These are phyloP conservation scores for Oncorhynchus gorbuscha DNA, from an alignment of 2,113 vertebrate species.

Conservation along the genomic window DNA sequence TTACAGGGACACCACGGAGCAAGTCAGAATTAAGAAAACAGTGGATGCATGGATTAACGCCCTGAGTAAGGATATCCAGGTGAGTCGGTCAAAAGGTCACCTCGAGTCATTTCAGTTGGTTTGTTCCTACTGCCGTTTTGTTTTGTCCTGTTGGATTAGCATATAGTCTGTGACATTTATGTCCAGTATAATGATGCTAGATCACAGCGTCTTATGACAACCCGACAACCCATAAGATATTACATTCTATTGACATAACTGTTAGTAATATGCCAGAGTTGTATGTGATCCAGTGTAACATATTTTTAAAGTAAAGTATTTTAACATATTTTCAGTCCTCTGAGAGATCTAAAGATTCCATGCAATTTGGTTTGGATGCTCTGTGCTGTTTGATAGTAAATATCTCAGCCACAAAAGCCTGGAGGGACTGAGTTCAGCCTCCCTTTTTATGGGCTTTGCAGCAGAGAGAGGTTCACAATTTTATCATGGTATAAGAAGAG, in stretches of 20 bases:
- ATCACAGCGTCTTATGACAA: background rate
- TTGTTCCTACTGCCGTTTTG: background rate
- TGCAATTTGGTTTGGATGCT: background rate
- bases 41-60: constrained; percentile 88
- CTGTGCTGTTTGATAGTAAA: background rate
- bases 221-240: background rate
- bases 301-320: background rate
- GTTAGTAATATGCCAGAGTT: background rate
- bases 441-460: background rate
- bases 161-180: no score
- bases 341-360: background rate
- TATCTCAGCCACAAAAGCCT: background rate
- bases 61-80: constrained; percentile 83
- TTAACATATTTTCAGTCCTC: background rate
- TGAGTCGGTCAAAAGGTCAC: constrained; percentile 48
- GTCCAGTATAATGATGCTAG: background rate
- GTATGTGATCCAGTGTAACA: background rate
- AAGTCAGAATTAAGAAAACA: constrained; percentile 81
- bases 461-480: constrained; percentile 3
- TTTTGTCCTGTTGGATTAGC: no score
- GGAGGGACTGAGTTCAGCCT: background rate
- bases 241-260: background rate
- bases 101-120: background rate
- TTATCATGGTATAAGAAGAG: background rate
- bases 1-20: constrained; percentile 76